Base-by-base conservation (phyloP, 2,113 vertebrate species). In the Hucho hucho region DNA sequence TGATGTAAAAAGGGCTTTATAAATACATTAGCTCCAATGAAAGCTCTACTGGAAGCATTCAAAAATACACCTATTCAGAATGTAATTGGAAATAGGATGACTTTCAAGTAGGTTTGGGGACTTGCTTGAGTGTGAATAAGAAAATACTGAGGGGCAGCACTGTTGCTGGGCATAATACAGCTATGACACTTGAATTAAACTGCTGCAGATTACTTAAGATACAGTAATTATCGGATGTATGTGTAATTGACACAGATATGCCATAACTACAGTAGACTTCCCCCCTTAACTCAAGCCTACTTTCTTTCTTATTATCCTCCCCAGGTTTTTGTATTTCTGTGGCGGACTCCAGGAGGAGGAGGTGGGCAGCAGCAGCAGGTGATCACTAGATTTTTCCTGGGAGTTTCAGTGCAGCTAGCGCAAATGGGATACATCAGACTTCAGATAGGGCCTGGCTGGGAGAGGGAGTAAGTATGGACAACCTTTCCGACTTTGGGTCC, bases 401-500 rank as follows among this genome's bases (percentile, higher is more conserved):
- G 66, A 1, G 79, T 80, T 88, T 73, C 67, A 78, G 79, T 56
- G 18, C 77, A 81, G 78, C 37, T 73, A 67, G 86, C 70, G 26
- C 90, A 80, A 79, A 94, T 93, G 92, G 92, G 87, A 91, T 81
- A 79, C 85, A 25, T 49, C 76, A 88, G 90, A 91, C 81, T 84
- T 81, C 79, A 84, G 75, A 86, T 84, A 87, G 80, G 84, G 81
- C 83, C 89, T 90, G 87, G 88, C 78, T 89, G 91, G 92, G 89
- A 90, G 89, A 89, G 84, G 92, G 92, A 89, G 89, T 91, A 91
- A 93, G 74, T 46, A 94, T 94, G 93, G 93, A 94, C 90, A 93
- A 92, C 83, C 89, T 92, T 81, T 89, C 87, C 6, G 92, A 94
- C 82, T 93, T 94, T 72, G 88, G 91, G 73, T 88, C 89, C 73